Percentiles rank a stretch among this genome's conserved stretches.
Evolutionary conservation across 2,888 invertebrate species (phyloP).

Genomic region (Drosophila kuntzei): DNA sequence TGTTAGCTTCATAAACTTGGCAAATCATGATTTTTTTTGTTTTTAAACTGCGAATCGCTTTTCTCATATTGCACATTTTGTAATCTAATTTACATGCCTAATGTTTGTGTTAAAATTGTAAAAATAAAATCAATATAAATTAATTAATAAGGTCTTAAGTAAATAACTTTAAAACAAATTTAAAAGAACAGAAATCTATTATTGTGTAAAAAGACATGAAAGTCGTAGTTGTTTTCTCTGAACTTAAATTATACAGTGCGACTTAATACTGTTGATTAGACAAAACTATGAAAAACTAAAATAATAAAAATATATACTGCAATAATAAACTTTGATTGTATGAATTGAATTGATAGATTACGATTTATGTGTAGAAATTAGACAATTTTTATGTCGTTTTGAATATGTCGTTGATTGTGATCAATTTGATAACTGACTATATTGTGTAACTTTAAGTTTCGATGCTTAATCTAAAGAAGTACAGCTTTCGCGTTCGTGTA

Average conservation of each 20-base stretch:
- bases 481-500: slow-evolving; percentile 58
- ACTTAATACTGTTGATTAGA: slow-evolving; percentile 47
- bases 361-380: slow-evolving; percentile 57
- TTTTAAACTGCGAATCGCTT: slow-evolving; percentile 34
- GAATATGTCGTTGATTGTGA: slow-evolving; percentile 55
- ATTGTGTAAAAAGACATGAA: slow-evolving; percentile 39
- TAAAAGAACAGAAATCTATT: slow-evolving; percentile 23
- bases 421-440: slow-evolving; percentile 45
- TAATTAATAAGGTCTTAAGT: slow-evolving; percentile 40
- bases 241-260: slow-evolving; percentile 27
- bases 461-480: slow-evolving; percentile 47
- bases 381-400: slow-evolving; percentile 65
- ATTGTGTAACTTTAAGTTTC: slow-evolving; percentile 55
- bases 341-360: slow-evolving; percentile 37
- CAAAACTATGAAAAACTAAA: slow-evolving; percentile 43
- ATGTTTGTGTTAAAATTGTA: slow-evolving; percentile 69
- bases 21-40: slow-evolving; percentile 35
- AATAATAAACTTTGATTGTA: slow-evolving; percentile 56
- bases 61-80: slow-evolving; percentile 59
- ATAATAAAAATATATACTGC: slow-evolving; percentile 40
- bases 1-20: slow-evolving; percentile 61
- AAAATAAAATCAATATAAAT: slow-evolving; percentile 56
- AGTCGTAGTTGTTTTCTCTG: slow-evolving; percentile 39
- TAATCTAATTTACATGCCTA: slow-evolving; percentile 60
- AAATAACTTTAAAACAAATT: slow-evolving; percentile 28